Conservation (phyloP, 2,888 invertebrate species). For the Agrochola circellaris region DNA sequence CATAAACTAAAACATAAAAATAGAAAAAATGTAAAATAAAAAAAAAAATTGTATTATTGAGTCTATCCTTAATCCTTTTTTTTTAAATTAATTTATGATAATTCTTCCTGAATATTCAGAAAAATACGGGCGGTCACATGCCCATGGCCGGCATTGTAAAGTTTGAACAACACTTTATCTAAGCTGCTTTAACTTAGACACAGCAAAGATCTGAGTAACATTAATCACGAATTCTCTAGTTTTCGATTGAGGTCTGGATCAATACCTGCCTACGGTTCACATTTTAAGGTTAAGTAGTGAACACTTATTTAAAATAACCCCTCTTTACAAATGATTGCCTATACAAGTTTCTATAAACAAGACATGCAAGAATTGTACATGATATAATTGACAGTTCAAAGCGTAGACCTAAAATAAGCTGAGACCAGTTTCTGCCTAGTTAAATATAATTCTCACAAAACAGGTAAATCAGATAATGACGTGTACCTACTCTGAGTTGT, state of each 20-base stretch:
- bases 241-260: background rate
- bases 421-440: constrained; percentile 46
- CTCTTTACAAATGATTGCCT: constrained; percentile 5
- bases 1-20: no score
- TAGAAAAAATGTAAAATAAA: no score
- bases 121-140: no score
- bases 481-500: constrained; percentile 48
- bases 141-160: no score
- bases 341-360: constrained; percentile 24
- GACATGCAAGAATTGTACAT: constrained; percentile 27
- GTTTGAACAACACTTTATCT: background rate
- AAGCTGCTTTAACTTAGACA: background rate
- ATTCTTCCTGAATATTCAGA: no score
- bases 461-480: constrained; percentile 61
- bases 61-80: no score
- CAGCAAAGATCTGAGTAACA: background rate
- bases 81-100: no score
- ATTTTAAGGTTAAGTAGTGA: no score
- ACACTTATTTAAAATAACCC: no score
- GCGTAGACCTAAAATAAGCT: constrained; percentile 41
- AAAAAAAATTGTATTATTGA: no score
- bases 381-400: constrained; percentile 46
- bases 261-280: no score
- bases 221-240: background rate
- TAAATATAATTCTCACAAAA: constrained; percentile 59